Conservation (phyloP, 2,888 invertebrate genomes). For the Phorcus lineatus region DNA sequence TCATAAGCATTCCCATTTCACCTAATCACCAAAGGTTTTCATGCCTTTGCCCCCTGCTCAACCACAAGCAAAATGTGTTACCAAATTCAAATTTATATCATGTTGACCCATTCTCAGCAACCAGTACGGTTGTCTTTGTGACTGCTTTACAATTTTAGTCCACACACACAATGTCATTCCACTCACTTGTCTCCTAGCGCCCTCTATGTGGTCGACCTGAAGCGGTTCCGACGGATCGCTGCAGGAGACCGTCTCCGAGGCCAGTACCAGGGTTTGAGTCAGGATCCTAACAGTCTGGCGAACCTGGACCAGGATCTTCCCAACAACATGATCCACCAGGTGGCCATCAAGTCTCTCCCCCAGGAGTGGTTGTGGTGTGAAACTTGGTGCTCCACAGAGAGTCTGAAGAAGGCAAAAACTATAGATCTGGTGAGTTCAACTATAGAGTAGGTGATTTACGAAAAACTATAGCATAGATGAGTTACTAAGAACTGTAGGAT, state of each 20-base stretch:
- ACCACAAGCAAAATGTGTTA: too few species aligned
- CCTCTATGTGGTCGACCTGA: conserved; percentile 97
- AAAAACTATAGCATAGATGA: too few species aligned
- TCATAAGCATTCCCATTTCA: too few species aligned
- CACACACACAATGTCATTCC: too few species aligned
- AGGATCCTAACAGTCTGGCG: conserved; percentile 98
- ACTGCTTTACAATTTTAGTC: too few species aligned
- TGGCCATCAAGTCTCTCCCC: conserved; percentile 95
- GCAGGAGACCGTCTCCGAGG: conserved; percentile 98
- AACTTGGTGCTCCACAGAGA: conserved; percentile 95
- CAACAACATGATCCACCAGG: conserved; percentile 99
- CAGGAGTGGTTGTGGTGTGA: conserved; percentile 99
- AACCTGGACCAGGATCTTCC: conserved; percentile 97
- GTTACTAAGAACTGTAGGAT: too few species aligned
- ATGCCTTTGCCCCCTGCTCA: too few species aligned
- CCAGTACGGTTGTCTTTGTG: neutral
- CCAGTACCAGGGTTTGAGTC: conserved; percentile 98
- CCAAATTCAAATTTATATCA: too few species aligned
- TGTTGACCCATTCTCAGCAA: too few species aligned
- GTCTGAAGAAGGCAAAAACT: conserved; percentile 92
- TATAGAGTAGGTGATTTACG: too few species aligned
- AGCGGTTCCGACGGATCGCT: conserved; percentile 95
- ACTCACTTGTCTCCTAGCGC: too few species aligned
- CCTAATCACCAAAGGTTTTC: too few species aligned
- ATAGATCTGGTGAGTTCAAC: conserved; percentile 89